phyloP scores from a whole-genome alignment of 92 coral and sea anemone species.

The Bergia puertoricense region DNA sequence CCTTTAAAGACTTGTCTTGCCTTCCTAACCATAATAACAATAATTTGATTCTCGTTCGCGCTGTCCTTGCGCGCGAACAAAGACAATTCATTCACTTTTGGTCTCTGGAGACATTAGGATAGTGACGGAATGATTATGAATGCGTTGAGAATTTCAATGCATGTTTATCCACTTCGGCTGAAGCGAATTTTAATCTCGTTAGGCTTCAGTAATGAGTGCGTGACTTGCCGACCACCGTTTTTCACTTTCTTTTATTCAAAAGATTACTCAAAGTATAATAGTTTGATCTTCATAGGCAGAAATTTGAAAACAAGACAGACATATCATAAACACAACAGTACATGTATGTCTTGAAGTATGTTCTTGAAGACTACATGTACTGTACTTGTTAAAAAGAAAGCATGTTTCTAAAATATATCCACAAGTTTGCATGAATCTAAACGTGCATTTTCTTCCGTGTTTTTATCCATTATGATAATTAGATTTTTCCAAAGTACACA shows the following conservation, averaged over 20 bases:
- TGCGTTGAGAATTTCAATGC: slow-evolving; percentile 8
- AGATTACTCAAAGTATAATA: not conserved
- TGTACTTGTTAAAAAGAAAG: not conserved
- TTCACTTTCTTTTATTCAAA: slow-evolving; percentile 4
- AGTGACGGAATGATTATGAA: not conserved
- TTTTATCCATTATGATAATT: slow-evolving; percentile 10
- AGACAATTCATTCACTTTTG: slow-evolving; percentile 20
- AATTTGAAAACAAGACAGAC: not conserved
- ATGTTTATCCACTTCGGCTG: slow-evolving; percentile 7
- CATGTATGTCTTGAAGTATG: not conserved
- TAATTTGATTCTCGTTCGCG: not conserved
- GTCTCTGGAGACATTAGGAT: slow-evolving; percentile 26
- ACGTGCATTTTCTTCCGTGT: slow-evolving; percentile 1
- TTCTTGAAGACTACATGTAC: too few relatives aligned
- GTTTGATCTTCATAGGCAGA: not conserved
- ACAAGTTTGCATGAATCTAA: not conserved
- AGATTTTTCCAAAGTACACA: slow-evolving; percentile 20
- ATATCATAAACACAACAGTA: not conserved
- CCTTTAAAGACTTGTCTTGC: not conserved
- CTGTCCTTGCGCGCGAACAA: slow-evolving; percentile 9
- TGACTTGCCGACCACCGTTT: not conserved
- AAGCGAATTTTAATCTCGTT: slow-evolving; percentile 35
- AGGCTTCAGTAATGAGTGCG: slow-evolving; percentile 31
- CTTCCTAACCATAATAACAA: slow-evolving; percentile 4
- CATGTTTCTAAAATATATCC: not conserved